Conservation (phyloP, 2,113 vertebrate species). For the Eptesicus fuscus region DNA sequence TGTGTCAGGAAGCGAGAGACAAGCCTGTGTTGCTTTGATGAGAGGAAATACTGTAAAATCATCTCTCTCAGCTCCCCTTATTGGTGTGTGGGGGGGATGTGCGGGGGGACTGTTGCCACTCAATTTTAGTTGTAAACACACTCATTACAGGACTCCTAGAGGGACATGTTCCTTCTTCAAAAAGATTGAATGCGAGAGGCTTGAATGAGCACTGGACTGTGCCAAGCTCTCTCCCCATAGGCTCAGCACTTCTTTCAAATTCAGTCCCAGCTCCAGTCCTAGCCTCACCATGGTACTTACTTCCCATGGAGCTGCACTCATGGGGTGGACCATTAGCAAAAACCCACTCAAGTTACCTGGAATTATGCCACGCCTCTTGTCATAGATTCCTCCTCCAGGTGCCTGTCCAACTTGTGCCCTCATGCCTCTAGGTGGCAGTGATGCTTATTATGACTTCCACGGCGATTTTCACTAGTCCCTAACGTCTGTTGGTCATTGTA, state of each 20-base stretch:
- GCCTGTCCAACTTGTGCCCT: not conserved
- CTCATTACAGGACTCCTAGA: conserved; percentile 36
- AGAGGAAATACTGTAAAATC: conserved; percentile 74
- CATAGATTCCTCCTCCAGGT: not conserved
- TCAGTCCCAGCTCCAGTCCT: not conserved
- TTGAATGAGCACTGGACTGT: not conserved
- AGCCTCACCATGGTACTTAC: not conserved
- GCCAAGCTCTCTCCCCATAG: not conserved
- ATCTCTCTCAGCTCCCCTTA: conserved; percentile 57
- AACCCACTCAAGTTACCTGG: not conserved
- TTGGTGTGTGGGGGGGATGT: not conserved
- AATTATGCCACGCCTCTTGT: not conserved
- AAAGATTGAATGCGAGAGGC: conserved; percentile 35
- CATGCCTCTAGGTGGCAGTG: not conserved
- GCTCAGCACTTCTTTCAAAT: not conserved
- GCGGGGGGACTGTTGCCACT: conserved; percentile 29
- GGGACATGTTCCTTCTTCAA: not conserved
- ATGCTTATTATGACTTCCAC: not conserved
- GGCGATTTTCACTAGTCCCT: not conserved
- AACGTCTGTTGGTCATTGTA: not conserved
- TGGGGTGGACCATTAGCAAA: not conserved
- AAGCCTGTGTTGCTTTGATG: conserved; percentile 70
- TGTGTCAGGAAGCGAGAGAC: conserved; percentile 75
- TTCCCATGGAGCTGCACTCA: not conserved
- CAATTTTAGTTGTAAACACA: conserved; percentile 54